These are phyloP conservation scores for Eupsilia transversa DNA, from an alignment of 2,888 invertebrate species.

Conservation along the genomic window DNA sequence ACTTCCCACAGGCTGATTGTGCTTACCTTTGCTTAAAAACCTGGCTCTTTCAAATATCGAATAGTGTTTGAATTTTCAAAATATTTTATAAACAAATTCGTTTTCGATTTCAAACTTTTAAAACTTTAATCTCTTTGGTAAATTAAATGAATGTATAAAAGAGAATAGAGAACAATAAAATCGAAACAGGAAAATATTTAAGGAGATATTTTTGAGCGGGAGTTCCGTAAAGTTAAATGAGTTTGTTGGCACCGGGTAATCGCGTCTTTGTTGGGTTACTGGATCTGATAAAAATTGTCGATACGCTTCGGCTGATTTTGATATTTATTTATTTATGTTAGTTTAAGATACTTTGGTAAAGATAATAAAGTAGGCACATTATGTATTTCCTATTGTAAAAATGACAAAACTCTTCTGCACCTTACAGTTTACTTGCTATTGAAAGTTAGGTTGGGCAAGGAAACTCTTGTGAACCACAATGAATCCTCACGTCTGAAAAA, in stretches of 20 bases:
- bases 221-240: conserved; percentile 89
- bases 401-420: background rate
- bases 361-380: conserved; percentile 28
- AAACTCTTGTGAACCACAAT: conserved; percentile 15
- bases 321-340: conserved; percentile 63
- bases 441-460: conserved; percentile 29
- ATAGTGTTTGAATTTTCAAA: conserved; percentile 9
- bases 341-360: conserved; percentile 41
- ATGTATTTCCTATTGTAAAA: conserved; percentile 14
- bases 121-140: conserved; percentile 81
- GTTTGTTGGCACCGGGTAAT: conserved; percentile 86
- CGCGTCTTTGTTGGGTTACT: conserved; percentile 83
- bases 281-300: conserved; percentile 85
- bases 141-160: conserved; percentile 86
- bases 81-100: background rate
- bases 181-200: conserved; percentile 85
- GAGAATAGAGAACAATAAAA: conserved; percentile 85
- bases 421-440: background rate
- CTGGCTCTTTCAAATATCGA: conserved; percentile 34
- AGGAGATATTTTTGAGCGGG: conserved; percentile 83
- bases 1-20: conserved; percentile 82
- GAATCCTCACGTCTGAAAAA: conserved; percentile 40
- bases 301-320: conserved; percentile 72
- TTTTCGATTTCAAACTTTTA: conserved; percentile 42
- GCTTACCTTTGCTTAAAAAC: conserved; percentile 69